These are phyloP conservation scores for Bibio marci DNA, from an alignment of 2,888 invertebrate species.

Conservation along the genomic window DNA sequence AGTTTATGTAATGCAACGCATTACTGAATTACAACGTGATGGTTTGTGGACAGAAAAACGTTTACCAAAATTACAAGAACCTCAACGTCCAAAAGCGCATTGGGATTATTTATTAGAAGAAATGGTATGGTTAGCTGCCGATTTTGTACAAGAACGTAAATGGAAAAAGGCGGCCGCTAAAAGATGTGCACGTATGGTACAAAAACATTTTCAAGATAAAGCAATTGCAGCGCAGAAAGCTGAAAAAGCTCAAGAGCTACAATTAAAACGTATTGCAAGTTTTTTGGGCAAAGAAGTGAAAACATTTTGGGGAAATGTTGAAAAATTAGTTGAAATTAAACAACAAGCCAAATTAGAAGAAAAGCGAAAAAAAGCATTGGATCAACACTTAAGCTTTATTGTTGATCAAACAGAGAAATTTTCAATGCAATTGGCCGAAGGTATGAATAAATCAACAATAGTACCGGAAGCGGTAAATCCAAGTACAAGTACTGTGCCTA, in stretches of 20 bases:
- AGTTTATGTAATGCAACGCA: conserved; percentile 84
- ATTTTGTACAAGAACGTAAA: conserved; percentile 93
- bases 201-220: conserved; percentile 82
- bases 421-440: conserved; percentile 77
- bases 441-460: conserved; percentile 43
- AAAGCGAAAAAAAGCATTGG: conserved; percentile 83
- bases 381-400: conserved; percentile 92
- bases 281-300: conserved; percentile 85
- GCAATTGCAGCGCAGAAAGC: conserved; percentile 77
- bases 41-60: conserved; percentile 90
- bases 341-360: conserved; percentile 84
- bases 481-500: conserved; percentile 22
- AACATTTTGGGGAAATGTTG: conserved; percentile 91
- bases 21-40: conserved; percentile 80
- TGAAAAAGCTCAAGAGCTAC: conserved; percentile 79
- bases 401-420: conserved; percentile 98
- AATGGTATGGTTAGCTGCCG: conserved; percentile 96
- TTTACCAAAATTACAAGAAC: conserved; percentile 82
- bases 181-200: conserved; percentile 79
- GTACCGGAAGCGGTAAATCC: conserved; percentile 4
- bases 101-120: conserved; percentile 98
- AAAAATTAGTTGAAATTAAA: conserved; percentile 92
- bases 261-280: conserved; percentile 70
- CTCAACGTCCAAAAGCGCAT: conserved; percentile 78
- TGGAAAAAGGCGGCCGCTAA: conserved; percentile 95